Evolutionary conservation across 2,888 invertebrate species (phyloP), one percentile per base, ranked within the genome.

Genomic region (Ellobium chinense): DNA sequence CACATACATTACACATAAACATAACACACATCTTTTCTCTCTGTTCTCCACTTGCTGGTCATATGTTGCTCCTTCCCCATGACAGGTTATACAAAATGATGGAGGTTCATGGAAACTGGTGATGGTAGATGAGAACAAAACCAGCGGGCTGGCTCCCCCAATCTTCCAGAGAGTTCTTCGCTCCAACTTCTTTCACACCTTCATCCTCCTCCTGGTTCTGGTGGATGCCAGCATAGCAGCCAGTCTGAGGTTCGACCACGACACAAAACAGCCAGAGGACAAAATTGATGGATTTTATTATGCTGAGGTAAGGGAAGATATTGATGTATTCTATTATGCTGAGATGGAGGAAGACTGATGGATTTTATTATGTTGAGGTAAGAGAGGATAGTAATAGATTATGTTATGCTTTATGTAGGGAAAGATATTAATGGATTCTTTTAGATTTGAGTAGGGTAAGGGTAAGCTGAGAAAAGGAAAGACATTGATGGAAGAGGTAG

Each of bases 221-320:
- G 97, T 98, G 3, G 99, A 99, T 93, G 99, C 99, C 12, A 95
- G 98, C 77, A 97, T 98, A 46, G 98, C 98, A 21, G 98, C 99
- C 0, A 98, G 98, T 7, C 97, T 99, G 95, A 90, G 90, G 78
- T 90, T 90, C 83, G 89, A 90, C 79, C 88, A 89, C 84, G 89
- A 91, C 69, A 90, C 87, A 65, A 91, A 91, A 37, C 87, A 89
- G 63, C 97, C 97, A 89, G 97, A 97, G 88, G 96, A 97, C 91
- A 96, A 97, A 76, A 85, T 90, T 56, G 92, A 92, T 83, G 87
- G 84, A 88, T 98, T 98, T 93, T 99, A 98, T 92, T 98, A 97
- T 91, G 96, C 97, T 79, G 98, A 99, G 94, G 95, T 95, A n/a
- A n/a, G n/a, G n/a, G n/a, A n/a, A n/a, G n/a, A n/a, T n/a, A n/a